phyloP scores from a whole-genome alignment of 2,797 vertebrate species.

The Megaceryle alcyon region DNA sequence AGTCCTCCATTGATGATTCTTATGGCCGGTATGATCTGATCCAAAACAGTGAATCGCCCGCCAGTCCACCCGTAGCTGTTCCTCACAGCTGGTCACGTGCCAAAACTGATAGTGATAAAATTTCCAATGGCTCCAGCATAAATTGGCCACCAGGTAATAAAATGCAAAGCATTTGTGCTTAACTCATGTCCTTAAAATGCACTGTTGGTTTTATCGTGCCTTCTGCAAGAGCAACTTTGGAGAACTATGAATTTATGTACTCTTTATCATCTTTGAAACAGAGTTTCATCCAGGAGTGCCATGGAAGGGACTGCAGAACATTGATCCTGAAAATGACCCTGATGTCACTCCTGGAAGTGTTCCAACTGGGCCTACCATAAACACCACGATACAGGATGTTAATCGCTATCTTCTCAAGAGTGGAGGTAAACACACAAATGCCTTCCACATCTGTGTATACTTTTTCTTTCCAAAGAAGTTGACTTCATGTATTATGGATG shows the following conservation, averaged over 20 bases:
- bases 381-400: constrained; percentile 98
- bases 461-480: not conserved
- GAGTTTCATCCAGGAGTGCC: constrained; percentile 98
- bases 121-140: constrained; percentile 96
- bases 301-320: constrained; percentile 99
- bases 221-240: not conserved
- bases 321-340: constrained; percentile 97
- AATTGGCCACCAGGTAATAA: constrained; percentile 96
- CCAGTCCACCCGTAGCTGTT: constrained; percentile 89
- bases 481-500: not conserved
- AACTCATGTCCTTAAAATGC: rapidly evolving
- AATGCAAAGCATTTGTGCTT: not conserved
- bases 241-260: not conserved
- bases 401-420: constrained; percentile 97
- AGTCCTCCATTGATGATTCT: constrained; percentile 94
- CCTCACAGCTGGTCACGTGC: constrained; percentile 96
- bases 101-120: constrained; percentile 94
- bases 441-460: not conserved
- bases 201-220: rapidly evolving
- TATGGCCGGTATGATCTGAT: constrained; percentile 95
- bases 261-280: constrained; percentile 50
- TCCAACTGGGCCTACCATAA: constrained; percentile 95
- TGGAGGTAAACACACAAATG: constrained; percentile 82
- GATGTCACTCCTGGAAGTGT: constrained; percentile 98
- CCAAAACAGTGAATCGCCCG: constrained; percentile 90